Evolutionary conservation across 2,888 invertebrate species (phyloP), one percentile per base, ranked within the genome.

Genomic region (Hartigia nigra): DNA sequence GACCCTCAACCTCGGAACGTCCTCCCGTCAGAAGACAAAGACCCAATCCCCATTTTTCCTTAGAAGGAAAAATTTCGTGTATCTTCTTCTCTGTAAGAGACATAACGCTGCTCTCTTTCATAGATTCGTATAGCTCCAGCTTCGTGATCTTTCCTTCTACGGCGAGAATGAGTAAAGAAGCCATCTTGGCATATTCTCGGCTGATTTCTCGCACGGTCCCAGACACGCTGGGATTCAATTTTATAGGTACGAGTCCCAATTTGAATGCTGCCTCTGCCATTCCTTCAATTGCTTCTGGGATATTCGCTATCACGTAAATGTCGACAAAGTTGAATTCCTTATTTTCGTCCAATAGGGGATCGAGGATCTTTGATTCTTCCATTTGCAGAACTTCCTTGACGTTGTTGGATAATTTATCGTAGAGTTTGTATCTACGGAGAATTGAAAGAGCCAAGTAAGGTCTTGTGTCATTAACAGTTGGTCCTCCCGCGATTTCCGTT

Each of bases 401-500:
- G 23, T 84, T 85, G 1, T 81, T 78, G 1, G 93, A 91, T 14
- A 93, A 81, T 76, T 90, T 84, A 37, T 90, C 86, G 31, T 82
- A 37, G 3, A 93, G 69, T 34, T 85, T 82, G 80, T 93, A 93
- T 79, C 92, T 92, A n/a, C 90, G 82, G n/a, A 94, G 82, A 69
- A 94, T 91, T n/a, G 89, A 85, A 12, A 92, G 82, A 36, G 93
- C 92, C 69, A 88, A 88, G 37, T 80, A 75, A 34, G 88, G 85
- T 31, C 89, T 86, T 9, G 87, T 81, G 76, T 91, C 91, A 74
- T 78, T 82, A 1, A 93, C 93, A 36, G 95, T 95, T 1, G 95
- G 95, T 1, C 95, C 95, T 90, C 95, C 94, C 3, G 94, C 94
- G 81, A 95, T 94, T 31, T 93, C 88, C 78, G 93, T 92, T 70